Conservation (phyloP, 1,140 invertebrate genomes). For the Adelges cooleyi region DNA sequence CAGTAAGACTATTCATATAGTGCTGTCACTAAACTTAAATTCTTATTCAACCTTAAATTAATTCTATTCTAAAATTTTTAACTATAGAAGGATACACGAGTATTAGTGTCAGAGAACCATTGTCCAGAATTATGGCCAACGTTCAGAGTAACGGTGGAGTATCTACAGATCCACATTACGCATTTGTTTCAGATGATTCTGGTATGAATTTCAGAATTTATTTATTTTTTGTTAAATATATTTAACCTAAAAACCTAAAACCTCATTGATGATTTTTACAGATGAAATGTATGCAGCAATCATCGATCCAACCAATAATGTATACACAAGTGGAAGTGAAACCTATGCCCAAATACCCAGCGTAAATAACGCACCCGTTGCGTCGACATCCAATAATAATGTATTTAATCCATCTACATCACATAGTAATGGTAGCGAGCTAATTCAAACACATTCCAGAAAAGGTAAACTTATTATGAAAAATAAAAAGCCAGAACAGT, state of each 20-base stretch:
- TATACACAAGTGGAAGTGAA: constrained; percentile 70
- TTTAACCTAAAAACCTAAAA: not conserved
- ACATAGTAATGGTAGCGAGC: constrained; percentile 4
- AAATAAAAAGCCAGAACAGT: too few species aligned
- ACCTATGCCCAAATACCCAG: constrained; percentile 70
- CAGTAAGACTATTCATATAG: constrained; percentile 43
- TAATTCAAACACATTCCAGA: constrained; percentile 4
- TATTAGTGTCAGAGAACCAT: constrained; percentile 75
- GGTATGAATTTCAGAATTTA: constrained; percentile 41
- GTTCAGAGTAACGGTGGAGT: constrained; percentile 37
- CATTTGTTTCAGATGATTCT: constrained; percentile 72
- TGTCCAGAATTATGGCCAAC: constrained; percentile 54
- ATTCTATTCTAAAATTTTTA: not conserved
- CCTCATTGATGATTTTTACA: constrained; percentile 34
- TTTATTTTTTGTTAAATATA: constrained; percentile 31
- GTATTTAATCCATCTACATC: constrained; percentile 43
- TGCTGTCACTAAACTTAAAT: not conserved
- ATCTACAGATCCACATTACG: constrained; percentile 56
- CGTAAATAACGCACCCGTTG: constrained; percentile 40
- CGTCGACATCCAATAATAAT: constrained; percentile 28
- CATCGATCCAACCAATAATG: constrained; percentile 58
- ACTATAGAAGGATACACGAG: constrained; percentile 71
- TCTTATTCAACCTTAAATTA: too few species aligned
- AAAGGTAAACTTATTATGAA: not conserved
- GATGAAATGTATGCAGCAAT: constrained; percentile 85